Base-by-base conservation (phyloP, 2,888 invertebrate genomes). In the Drosophila phalerata region DNA sequence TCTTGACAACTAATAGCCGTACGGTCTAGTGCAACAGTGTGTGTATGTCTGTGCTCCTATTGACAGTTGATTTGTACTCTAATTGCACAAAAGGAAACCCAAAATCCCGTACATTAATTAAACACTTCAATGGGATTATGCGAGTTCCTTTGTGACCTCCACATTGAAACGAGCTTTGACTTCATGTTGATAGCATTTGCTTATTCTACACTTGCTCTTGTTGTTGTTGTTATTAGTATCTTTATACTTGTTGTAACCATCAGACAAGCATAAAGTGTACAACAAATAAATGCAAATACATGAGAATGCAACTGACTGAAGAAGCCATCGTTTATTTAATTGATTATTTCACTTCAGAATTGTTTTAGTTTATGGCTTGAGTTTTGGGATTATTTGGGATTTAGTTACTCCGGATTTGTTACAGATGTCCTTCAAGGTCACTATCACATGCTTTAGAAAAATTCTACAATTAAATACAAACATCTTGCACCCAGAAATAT, bases 1-100 rank as follows among this genome's bases (percentile, higher is more conserved):
- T 17, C 22, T 40, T 45, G 28, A 19, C 43, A 58, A 40, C 34
- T 19, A 22, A 45, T 28, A 3, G 19, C 30, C 22, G 47, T 22
- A 32, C 34, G 43, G 6, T 34, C 13, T 22, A 43, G 22, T 45
- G 37, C 22, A 48, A 15, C 19, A 17, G 40, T 37, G 42, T 38
- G 51, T 52, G 37, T 38, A 37, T 17, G 40, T 38, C 43, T 68
- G 34, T 55, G 34, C 40, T 28, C 79, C 61, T 85, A 81, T 85
- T 88, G 87, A 86, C 84, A 86, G 71, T 86, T 84, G 81, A 83
- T 81, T 86, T 77, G 57, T 67, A 71, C 68, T 70, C 72, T 87
- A 79, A 87, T 87, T 88, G 85, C 82, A 79, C 73, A 88, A 85
- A 88, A 76, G 85, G 61, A 76, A 73, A 66, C 47, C 68, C 67